phyloP scores from a whole-genome alignment of 64 coral and sea anemone species.

The Cladopsammia gracilis region DNA sequence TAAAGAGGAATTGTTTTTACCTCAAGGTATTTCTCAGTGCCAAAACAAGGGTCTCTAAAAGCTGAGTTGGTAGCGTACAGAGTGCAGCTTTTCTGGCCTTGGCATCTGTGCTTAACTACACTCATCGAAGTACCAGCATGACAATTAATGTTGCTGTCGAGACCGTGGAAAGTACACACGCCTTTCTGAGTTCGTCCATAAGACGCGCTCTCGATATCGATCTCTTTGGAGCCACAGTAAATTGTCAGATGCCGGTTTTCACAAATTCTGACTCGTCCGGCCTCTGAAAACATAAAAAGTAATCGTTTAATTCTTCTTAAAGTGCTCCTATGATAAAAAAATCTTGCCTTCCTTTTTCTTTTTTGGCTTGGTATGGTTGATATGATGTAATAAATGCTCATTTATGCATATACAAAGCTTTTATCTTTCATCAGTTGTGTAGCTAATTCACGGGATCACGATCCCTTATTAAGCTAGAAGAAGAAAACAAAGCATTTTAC shows the following conservation, averaged over 20 bases:
- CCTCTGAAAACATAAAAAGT: not conserved
- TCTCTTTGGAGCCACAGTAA: not conserved
- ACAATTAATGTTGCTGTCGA: not conserved
- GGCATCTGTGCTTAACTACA: not conserved
- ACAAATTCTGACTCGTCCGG: not conserved
- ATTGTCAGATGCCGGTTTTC: not conserved
- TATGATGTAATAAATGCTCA: no score
- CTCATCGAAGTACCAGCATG: not conserved
- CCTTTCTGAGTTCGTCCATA: not conserved
- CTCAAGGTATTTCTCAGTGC: conserved; percentile 2
- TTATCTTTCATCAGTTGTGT: no score
- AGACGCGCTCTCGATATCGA: not conserved
- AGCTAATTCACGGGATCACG: no score
- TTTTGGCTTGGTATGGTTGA: no score
- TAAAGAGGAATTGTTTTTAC: no score
- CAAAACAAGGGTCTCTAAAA: conserved; percentile 21
- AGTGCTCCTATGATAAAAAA: no score
- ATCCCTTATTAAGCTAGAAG: no score
- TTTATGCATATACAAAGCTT: no score
- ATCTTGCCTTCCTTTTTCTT: no score
- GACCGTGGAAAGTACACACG: not conserved
- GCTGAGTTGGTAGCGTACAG: not conserved
- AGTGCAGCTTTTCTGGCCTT: not conserved
- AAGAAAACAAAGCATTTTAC: no score
- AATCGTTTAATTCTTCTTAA: no score